phyloP scores from a whole-genome alignment of 2,888 invertebrate genomes.

The Petrophora chlorosata region DNA sequence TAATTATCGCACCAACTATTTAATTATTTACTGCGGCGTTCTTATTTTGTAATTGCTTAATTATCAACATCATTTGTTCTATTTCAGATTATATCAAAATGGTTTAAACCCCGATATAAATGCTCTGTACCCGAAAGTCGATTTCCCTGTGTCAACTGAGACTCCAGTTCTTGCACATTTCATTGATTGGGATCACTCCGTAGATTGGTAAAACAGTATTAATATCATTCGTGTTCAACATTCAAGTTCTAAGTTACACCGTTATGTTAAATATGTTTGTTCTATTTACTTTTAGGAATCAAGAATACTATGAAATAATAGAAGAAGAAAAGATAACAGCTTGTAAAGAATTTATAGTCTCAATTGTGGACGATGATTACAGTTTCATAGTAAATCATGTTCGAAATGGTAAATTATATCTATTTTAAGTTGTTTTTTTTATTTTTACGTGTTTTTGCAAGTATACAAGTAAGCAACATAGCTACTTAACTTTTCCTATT shows the following conservation, averaged over 20 bases:
- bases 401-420: slow-evolving; percentile 42
- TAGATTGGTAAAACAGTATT: slow-evolving; percentile 85
- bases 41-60: not conserved
- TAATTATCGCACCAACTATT: too few species aligned
- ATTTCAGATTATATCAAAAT: slow-evolving; percentile 85
- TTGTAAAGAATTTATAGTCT: slow-evolving; percentile 40
- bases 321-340: slow-evolving; percentile 28
- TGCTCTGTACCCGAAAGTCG: slow-evolving; percentile 87
- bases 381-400: slow-evolving; percentile 42
- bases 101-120: slow-evolving; percentile 88
- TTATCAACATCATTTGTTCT: not conserved
- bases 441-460: too few species aligned
- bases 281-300: too few species aligned
- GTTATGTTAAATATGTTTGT: too few species aligned
- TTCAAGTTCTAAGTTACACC: too few species aligned
- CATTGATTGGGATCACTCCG: slow-evolving; percentile 91
- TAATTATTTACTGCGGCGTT: too few species aligned
- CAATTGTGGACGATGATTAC: slow-evolving; percentile 50
- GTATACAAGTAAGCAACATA: too few species aligned
- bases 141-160: slow-evolving; percentile 91
- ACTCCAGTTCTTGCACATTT: slow-evolving; percentile 91
- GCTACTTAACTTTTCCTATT: too few species aligned
- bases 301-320: too few species aligned
- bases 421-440: not conserved
- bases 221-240: too few species aligned